phyloP scores from a whole-genome alignment of 2,888 invertebrate genomes.

The Acleris laterana region DNA sequence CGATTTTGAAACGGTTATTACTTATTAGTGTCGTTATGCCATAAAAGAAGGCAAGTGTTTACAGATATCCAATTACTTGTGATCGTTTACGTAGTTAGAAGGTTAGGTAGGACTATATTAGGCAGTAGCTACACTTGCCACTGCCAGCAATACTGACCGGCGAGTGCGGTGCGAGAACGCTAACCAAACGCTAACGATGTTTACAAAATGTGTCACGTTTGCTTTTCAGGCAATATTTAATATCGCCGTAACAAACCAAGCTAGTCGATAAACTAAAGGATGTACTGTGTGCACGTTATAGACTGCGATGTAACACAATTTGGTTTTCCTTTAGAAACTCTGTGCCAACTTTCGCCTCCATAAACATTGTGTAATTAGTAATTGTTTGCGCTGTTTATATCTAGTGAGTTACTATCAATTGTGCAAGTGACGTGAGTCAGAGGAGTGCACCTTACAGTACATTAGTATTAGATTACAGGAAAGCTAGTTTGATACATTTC shows the following conservation, averaged over 20 bases:
- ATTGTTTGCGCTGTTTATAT: conserved; percentile 29
- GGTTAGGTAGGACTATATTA: conserved; percentile 5
- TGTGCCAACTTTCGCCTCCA: conserved; percentile 35
- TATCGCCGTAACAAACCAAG: conserved; percentile 47
- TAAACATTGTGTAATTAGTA: conserved; percentile 37
- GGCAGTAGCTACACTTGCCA: conserved; percentile 16
- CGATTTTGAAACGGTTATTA: no score
- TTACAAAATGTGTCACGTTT: conserved; percentile 75
- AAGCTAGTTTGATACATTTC: not conserved
- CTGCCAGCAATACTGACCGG: conserved; percentile 27
- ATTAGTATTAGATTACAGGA: conserved; percentile 1
- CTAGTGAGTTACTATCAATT: conserved; percentile 28
- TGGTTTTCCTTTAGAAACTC: conserved; percentile 17
- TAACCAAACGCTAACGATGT: conserved; percentile 68
- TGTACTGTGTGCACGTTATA: conserved; percentile 11
- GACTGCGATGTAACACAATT: conserved; percentile 10
- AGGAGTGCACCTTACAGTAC: conserved; percentile 21
- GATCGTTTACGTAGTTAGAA: not conserved
- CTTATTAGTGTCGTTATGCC: no score
- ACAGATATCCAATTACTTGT: no score
- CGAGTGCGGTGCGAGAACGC: conserved; percentile 37
- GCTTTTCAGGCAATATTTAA: conserved; percentile 53
- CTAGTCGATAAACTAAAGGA: conserved; percentile 43
- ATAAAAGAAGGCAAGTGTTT: no score
- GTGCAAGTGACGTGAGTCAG: conserved; percentile 29